Conservation (phyloP, 2,888 invertebrate genomes). For the Corythucha ciliata region DNA sequence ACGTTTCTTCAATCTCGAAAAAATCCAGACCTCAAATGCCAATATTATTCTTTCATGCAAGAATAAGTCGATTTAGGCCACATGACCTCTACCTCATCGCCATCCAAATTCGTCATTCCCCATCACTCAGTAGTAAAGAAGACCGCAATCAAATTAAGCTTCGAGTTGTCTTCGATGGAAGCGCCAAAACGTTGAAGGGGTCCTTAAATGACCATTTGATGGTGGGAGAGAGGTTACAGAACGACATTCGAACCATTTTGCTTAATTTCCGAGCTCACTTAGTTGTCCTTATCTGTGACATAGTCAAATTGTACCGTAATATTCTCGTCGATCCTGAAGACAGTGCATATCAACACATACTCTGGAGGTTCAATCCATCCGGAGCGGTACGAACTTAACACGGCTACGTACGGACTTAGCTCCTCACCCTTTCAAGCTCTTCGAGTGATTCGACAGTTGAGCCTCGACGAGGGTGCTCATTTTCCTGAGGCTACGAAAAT, state of each 20-base stretch:
- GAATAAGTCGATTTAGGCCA: not conserved
- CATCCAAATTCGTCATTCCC: constrained; percentile 7
- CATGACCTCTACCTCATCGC: not conserved
- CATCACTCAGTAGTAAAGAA: constrained; percentile 5
- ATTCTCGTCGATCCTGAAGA: constrained; percentile 4
- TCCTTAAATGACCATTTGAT: constrained; percentile 16
- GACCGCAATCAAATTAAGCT: constrained; percentile 6
- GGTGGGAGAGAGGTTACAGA: not conserved
- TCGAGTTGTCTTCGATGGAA: constrained; percentile 5
- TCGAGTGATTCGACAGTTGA: constrained; percentile 31
- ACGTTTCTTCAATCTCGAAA: constrained; percentile 6
- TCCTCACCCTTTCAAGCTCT: constrained; percentile 11
- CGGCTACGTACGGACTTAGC: constrained; percentile 1
- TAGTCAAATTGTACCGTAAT: constrained; percentile 9
- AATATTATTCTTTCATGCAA: constrained; percentile 3
- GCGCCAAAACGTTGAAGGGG: not conserved
- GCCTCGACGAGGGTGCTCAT: constrained; percentile 22
- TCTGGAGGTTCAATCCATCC: not conserved
- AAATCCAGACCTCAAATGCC: not conserved
- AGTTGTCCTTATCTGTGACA: constrained; percentile 8
- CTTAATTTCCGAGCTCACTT: constrained; percentile 3
- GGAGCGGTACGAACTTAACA: constrained; percentile 8
- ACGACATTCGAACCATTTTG: constrained; percentile 9
- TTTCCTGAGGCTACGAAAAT: constrained; percentile 29
- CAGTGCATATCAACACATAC: constrained; percentile 3